Evolutionary conservation across 2,113 vertebrate species (phyloP), one percentile per base, ranked within the genome.

Genomic region (Ictalurus punctatus): DNA sequence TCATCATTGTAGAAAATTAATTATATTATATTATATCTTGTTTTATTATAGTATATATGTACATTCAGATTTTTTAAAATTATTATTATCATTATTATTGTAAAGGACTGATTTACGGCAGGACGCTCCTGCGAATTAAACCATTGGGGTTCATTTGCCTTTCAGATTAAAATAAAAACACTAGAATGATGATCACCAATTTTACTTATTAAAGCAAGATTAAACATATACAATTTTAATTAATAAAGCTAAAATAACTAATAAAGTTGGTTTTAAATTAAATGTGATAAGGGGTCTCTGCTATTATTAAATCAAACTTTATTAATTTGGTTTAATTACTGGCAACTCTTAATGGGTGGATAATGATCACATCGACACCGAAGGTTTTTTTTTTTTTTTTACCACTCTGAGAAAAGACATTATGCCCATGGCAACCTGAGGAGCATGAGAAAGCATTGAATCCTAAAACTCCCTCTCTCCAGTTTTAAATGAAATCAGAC

Each of bases 361-460:
- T 74, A 78, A 48, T n/a, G 17, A 79, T 79, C 58, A 16, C 14
- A 65, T 84, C 12, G 7, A 63, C 27, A 1, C 5, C 2, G 17
- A 27, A 6, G 37, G 54, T 87, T 78, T 80, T 88, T 88, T 74
- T 78, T 87, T 48, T 48, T 48, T 48, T 48, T 48, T 48, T 48
- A 56, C 34, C 30, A 44, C 58, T 71, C 16, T 54, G 23, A 37
- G 78, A 37, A 81, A 81, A 67, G 25, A 34, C 54, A 73, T 73
- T 83, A 83, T 61, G 48, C 19, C 87, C 73, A 85, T 89, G 73
- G 83, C 83, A 85, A 89, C 88, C 83, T 61, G 80, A 83, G 25
- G 67, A 88, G 65, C 65, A 30, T 30, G 87, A 74, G 80, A 88
- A 83, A 83, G 25, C 65, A 48, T 34, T 4, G 2, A 74, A 73